Evolutionary conservation across 2,888 invertebrate genomes (phyloP), one percentile per base, ranked within the genome.

Genomic region (Serripes groenlandicus): DNA sequence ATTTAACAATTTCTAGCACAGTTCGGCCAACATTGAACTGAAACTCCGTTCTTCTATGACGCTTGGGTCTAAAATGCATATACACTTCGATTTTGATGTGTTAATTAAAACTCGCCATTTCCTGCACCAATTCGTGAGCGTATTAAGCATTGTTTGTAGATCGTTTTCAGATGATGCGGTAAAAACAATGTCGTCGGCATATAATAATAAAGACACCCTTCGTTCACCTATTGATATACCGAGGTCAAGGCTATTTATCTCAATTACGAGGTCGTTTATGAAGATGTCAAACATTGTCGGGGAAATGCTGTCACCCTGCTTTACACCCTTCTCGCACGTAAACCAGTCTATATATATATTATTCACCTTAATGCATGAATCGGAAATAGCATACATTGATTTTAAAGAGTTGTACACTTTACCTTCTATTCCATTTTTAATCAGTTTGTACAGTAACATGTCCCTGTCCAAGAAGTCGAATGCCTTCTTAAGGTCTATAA

Each of bases 211-310:
- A 4, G 70, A 76, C 11, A 85, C 5, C 7, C 15, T 75, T 9
- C 4, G 54, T 5, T 77, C 75, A n/a, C 35, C 75, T 1, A 75
- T n/a, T 3, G 56, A 34, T 11, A 85, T 37, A 4, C 71, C 77
- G 18, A 60, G 60, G 49, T 62, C 71, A 70, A 77, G 49, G 42
- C 60, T 60, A 35, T 76, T 76, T 9, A 76, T 76, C 60, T 76
- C 76, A 9, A 15, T 35, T 1, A 76, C 76, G 5, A 76, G 34
- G 75, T 75, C 75, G 35, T 81, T 72, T 21, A 68, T 28, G 23
- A 81, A 81, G 28, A 76, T 32, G 26, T 66, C 28, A 28, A 81
- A 81, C 26, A 77, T 35, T n/a, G 82, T 80, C 18, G 82, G 85
- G 0, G 76, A 77, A n/a, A 76, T 26, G 30, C 28, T 73, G 32